Evolutionary conservation across 2,888 invertebrate species (phyloP).

Genomic region (Cryptosula pallasiana): DNA sequence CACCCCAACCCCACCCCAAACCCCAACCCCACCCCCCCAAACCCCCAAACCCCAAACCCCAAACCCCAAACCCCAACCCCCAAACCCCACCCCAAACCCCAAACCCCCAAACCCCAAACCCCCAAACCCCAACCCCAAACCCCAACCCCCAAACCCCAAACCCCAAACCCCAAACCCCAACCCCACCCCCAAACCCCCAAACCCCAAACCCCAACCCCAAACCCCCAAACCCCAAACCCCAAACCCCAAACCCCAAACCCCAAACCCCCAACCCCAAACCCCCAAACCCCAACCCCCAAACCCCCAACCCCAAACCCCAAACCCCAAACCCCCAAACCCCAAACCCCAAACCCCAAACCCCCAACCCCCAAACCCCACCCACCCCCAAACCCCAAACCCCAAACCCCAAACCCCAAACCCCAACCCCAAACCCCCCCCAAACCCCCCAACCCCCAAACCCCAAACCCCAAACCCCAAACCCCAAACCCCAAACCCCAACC

Average conservation of each 20-base stretch:
- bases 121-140: neutral
- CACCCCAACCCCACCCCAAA: too few species aligned
- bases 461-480: neutral
- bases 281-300: neutral
- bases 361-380: neutral
- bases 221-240: neutral
- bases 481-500: too few species aligned
- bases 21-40: too few species aligned
- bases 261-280: neutral
- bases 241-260: neutral
- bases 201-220: neutral
- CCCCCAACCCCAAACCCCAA: neutral
- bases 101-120: too few species aligned
- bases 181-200: neutral
- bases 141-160: neutral
- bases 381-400: neutral
- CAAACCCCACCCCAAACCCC: too few species aligned
- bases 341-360: neutral
- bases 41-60: too few species aligned
- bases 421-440: neutral
- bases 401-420: neutral
- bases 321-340: neutral
- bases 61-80: too few species aligned
- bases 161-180: slow-evolving; percentile 2
- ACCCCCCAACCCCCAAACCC: neutral